Conservation (phyloP, 2,113 vertebrate genomes). For the Phainopepla nitens region DNA sequence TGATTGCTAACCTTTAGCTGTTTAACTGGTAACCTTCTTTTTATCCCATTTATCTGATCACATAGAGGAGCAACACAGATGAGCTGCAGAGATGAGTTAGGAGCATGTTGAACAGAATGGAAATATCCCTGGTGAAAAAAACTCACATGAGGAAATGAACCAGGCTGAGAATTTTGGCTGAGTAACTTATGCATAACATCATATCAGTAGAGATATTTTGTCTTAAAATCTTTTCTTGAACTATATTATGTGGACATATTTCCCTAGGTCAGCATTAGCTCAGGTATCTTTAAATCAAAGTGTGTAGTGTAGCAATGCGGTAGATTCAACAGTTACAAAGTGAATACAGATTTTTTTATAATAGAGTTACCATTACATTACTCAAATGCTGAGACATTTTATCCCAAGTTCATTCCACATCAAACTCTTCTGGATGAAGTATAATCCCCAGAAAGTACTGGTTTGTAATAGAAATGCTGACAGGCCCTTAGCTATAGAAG, state of each 20-base stretch:
- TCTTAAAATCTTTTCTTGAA: neutral
- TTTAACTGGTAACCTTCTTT: neutral
- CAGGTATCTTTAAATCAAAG: neutral
- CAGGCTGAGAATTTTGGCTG: neutral
- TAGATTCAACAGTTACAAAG: neutral
- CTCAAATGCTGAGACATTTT: constrained; percentile 4
- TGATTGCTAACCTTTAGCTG: neutral
- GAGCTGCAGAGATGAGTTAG: neutral
- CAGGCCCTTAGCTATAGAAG: neutral
- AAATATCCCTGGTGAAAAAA: neutral
- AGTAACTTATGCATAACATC: neutral
- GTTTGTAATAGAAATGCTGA: constrained; percentile 26
- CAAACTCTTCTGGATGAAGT: constrained; percentile 18
- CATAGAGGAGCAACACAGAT: neutral
- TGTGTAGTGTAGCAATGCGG: neutral
- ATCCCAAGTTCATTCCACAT: constrained; percentile 45
- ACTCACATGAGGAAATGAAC: neutral
- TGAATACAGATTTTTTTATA: neutral
- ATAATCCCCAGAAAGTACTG: constrained; percentile 45
- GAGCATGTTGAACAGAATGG: neutral
- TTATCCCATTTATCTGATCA: neutral
- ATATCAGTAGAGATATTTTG: neutral
- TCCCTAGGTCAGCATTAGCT: neutral
- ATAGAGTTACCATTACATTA: constrained; percentile 1
- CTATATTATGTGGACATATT: neutral